Conservation (phyloP, 2,797 vertebrate genomes). For the Pelobates cultripes region DNA sequence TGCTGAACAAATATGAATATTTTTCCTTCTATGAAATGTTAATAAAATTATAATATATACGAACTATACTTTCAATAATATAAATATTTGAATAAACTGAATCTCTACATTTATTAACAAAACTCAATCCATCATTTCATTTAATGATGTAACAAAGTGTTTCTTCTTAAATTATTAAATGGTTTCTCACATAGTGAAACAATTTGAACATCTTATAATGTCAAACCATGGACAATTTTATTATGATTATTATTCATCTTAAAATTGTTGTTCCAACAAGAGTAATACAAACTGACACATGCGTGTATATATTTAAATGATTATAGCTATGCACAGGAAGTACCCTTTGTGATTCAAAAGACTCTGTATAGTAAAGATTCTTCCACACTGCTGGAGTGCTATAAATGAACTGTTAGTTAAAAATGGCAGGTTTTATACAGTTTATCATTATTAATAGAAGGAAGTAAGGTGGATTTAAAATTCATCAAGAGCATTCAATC, state of each 20-base stretch:
- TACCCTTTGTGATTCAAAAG: neutral
- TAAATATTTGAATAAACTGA: no score
- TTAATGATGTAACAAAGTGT: neutral
- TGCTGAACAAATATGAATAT: no score
- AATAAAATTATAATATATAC: no score
- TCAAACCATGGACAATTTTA: neutral
- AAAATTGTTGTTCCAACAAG: neutral
- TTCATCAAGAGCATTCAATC: neutral
- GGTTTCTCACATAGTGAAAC: neutral
- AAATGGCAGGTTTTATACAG: neutral
- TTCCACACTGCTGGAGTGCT: neutral
- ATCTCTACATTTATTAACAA: neutral
- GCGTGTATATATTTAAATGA: neutral
- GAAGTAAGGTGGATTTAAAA: neutral
- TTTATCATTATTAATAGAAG: neutral
- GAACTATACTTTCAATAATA: no score
- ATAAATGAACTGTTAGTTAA: neutral
- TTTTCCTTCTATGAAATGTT: no score
- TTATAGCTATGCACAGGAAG: neutral
- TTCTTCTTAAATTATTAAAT: neutral
- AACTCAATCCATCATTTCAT: neutral
- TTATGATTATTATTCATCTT: conserved; percentile 7
- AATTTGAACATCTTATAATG: neutral
- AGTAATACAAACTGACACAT: conserved; percentile 6
- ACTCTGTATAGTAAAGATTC: neutral